Evolutionary conservation across 2,113 vertebrate species (phyloP), one percentile per base, ranked within the genome.

Genomic region (Ophiodon elongatus): DNA sequence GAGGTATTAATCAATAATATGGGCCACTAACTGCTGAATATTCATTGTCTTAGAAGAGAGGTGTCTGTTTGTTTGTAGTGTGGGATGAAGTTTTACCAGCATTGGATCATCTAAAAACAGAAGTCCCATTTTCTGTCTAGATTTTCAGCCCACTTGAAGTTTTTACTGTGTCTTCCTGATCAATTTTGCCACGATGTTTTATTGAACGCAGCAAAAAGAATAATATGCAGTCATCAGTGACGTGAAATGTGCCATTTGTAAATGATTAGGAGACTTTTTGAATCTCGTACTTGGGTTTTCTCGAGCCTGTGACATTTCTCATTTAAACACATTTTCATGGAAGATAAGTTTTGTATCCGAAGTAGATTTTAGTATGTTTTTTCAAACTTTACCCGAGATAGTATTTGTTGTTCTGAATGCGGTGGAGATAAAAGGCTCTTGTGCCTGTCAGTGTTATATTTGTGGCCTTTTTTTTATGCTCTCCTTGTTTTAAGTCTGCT

Each of bases 391-490:
- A 54, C 50, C 19, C 23, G 1, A 52, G 33, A 60, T 71, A 60
- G 41, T 60, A 33, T 47, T 59, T 71, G 19, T 72, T 80, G 19
- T 72, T 80, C 52, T 79, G n/a, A 63, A 69, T 25, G 15, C 6
- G 6, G n/a, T 35, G 2, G 29, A 41, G 8, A 57, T 2, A 19
- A 71, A 56, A 8, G 21, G 19, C 47, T 19, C 21, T 52, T 0
- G 8, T 59, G n/a, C 45, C 54, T 33, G 33, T 60, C 56, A 54
- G 27, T 71, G 71, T 76, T 75, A 60, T 31, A 19, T 72, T 80
- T 76, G 47, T 63, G 68, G 47, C 62, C 35, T 73, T 88, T 73
- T 88, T 86, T 76, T 81, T 4, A 57, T 62, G 43, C 50, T 54
- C 47, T 62, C 57, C 52, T 82, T 73, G 59, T 66, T 57, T 59